Conservation (phyloP, 2,797 vertebrate species). For the Thalassophryne amazonica region DNA sequence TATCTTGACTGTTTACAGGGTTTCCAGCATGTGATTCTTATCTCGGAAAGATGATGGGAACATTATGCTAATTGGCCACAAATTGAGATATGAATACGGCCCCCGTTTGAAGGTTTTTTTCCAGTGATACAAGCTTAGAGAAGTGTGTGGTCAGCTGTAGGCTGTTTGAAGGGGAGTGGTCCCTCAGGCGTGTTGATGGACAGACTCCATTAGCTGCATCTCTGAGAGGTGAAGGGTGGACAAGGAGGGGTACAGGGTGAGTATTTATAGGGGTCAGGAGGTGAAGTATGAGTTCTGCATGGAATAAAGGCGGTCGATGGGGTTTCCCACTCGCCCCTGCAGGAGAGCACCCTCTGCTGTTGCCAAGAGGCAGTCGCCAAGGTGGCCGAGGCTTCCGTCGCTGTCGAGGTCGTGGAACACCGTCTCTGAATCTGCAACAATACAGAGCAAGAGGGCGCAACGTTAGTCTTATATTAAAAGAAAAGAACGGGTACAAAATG, state of each 20-base stretch:
- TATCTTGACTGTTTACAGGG: slow-evolving; percentile 64
- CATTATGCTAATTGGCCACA: slow-evolving; percentile 31
- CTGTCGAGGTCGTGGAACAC: slow-evolving; percentile 91
- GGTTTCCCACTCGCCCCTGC: slow-evolving; percentile 85
- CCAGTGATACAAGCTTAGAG: slow-evolving; percentile 47
- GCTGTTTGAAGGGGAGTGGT: slow-evolving; percentile 44
- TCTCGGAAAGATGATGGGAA: slow-evolving; percentile 34
- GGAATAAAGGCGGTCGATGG: slow-evolving; percentile 91
- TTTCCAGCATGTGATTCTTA: slow-evolving; percentile 69
- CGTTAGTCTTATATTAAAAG: slow-evolving; percentile 1
- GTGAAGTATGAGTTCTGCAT: slow-evolving; percentile 96
- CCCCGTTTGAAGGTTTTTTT: slow-evolving; percentile 31
- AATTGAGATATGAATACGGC: slow-evolving; percentile 25
- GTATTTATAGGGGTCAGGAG: slow-evolving; percentile 84
- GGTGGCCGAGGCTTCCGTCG: slow-evolving; percentile 84
- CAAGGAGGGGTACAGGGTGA: slow-evolving; percentile 50
- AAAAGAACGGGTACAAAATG: neutral
- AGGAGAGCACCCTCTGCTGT: slow-evolving; percentile 81
- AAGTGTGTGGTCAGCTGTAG: slow-evolving; percentile 37
- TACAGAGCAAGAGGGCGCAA: slow-evolving; percentile 4
- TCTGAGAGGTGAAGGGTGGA: slow-evolving; percentile 63
- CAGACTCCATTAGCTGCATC: slow-evolving; percentile 70
- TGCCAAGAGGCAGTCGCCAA: slow-evolving; percentile 87
- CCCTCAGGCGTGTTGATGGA: slow-evolving; percentile 58
- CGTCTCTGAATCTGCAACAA: slow-evolving; percentile 82